phyloP scores from a whole-genome alignment of 2,888 invertebrate genomes.

The Tachystola acroxantha region DNA sequence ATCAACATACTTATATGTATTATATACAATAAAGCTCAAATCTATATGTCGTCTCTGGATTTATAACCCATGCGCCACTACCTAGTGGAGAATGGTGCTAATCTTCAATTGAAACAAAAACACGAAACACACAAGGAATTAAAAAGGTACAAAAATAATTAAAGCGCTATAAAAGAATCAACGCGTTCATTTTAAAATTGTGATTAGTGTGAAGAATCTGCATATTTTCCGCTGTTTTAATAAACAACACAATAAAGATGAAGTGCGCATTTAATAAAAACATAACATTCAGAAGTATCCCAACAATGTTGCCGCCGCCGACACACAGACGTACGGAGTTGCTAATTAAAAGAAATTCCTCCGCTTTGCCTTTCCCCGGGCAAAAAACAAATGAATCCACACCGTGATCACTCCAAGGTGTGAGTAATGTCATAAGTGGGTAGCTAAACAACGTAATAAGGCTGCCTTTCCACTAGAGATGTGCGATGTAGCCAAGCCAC shows the following conservation, averaged over 20 bases:
- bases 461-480: too few relatives aligned
- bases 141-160: too few relatives aligned
- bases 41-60: too few relatives aligned
- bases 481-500: too few relatives aligned
- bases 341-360: slow-evolving; percentile 66
- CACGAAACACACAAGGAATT: too few relatives aligned
- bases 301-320: slow-evolving; percentile 37
- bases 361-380: slow-evolving; percentile 42
- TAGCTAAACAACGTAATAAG: slow-evolving; percentile 51
- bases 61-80: too few relatives aligned
- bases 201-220: neutral
- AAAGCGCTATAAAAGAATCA: too few relatives aligned
- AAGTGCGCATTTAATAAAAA: slow-evolving; percentile 18
- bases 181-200: too few relatives aligned
- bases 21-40: too few relatives aligned
- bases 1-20: too few relatives aligned
- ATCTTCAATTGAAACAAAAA: too few relatives aligned
- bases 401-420: slow-evolving; percentile 54
- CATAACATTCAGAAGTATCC: slow-evolving; percentile 26
- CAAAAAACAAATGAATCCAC: slow-evolving; percentile 53
- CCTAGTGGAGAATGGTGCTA: too few relatives aligned
- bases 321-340: slow-evolving; percentile 34
- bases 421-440: slow-evolving; percentile 60
- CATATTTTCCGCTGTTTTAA: slow-evolving; percentile 1
- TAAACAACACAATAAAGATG: slow-evolving; percentile 13